Evolutionary conservation across 2,113 vertebrate genomes (phyloP).

Genomic region (Peromyscus maniculatus): DNA sequence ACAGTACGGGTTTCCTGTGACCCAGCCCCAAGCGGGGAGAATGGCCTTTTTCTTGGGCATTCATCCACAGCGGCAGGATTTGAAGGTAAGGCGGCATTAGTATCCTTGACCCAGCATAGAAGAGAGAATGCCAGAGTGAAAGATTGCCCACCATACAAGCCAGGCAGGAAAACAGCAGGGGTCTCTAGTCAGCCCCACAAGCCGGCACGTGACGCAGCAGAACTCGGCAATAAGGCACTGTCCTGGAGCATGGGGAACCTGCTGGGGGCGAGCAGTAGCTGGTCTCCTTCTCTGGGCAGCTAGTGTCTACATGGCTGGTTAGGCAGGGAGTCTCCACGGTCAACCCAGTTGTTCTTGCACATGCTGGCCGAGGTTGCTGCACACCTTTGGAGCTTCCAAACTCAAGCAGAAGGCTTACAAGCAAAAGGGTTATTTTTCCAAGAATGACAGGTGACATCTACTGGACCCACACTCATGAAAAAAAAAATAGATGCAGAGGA

Average conservation of each 20-base stretch:
- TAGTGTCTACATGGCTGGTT: neutral
- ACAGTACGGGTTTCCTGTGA: neutral
- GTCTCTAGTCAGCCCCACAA: neutral
- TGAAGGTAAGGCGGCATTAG: neutral
- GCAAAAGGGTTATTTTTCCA: neutral
- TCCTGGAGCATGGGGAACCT: fast-evolving
- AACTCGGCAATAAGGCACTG: neutral
- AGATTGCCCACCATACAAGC: neutral
- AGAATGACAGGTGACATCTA: neutral
- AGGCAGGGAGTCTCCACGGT: neutral
- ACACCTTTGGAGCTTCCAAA: neutral
- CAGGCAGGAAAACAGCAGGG: neutral
- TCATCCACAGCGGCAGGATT: neutral
- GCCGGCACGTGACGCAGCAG: neutral
- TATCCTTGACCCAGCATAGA: neutral
- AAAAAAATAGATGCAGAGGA: neutral
- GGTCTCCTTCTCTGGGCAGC: neutral
- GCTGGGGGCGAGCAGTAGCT: fast-evolving
- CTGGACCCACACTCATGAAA: neutral
- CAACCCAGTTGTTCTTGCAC: neutral
- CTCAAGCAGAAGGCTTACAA: neutral
- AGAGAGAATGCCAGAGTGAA: neutral
- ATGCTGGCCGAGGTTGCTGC: neutral
- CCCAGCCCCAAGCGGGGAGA: neutral
- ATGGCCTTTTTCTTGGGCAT: neutral